These are phyloP conservation scores for Harpalus rufipes DNA, from an alignment of 2,888 invertebrate species.

Conservation along the genomic window DNA sequence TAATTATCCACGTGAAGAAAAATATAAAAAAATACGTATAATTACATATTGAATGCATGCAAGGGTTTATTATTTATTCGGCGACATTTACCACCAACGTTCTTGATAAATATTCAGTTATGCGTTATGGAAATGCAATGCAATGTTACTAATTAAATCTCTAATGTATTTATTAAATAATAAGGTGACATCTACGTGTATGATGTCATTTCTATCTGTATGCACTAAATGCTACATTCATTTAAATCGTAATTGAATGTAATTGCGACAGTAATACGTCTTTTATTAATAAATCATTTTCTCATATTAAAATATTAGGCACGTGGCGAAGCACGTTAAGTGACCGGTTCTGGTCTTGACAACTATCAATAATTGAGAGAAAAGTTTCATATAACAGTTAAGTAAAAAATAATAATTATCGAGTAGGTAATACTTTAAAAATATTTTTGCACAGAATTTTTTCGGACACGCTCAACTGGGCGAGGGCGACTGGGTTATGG, in stretches of 20 bases:
- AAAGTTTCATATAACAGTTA: no score
- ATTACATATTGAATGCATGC: constrained; percentile 1
- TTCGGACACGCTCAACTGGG: no score
- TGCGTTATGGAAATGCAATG: not conserved
- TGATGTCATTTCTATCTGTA: constrained; percentile 53
- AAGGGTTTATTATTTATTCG: constrained; percentile 2
- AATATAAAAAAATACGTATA: constrained; percentile 6
- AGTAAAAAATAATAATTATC: no score
- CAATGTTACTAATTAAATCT: constrained; percentile 22
- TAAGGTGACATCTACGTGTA: constrained; percentile 42
- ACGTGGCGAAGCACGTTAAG: no score
- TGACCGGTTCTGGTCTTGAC: no score
- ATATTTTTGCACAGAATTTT: no score
- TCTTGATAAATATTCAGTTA: constrained; percentile 29
- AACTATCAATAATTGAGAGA: no score
- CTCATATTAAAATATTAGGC: not conserved
- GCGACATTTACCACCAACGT: constrained; percentile 9
- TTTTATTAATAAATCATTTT: not conserved
- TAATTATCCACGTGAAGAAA: not conserved
- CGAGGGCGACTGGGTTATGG: no score
- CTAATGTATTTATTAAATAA: constrained; percentile 22
- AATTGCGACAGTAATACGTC: not conserved
- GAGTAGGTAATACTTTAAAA: no score
- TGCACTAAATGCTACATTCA: constrained; percentile 50
- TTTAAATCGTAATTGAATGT: constrained; percentile 22